These are phyloP conservation scores for Sussaba pulchella DNA, from an alignment of 2,888 invertebrate genomes.

Conservation along the genomic window DNA sequence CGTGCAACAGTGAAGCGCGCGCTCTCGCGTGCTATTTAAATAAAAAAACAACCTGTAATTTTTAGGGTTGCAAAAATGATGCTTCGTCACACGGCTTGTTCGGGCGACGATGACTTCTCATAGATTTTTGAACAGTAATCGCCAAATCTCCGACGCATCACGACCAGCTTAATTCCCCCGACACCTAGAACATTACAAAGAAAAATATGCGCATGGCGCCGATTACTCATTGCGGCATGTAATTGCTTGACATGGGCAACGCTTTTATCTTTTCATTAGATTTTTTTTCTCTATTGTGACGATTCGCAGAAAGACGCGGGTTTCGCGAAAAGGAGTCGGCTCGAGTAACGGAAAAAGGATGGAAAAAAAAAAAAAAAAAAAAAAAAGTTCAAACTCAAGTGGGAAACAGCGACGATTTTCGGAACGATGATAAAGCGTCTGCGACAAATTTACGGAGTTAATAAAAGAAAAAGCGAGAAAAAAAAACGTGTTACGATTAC, in stretches of 20 bases:
- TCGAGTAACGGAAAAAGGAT: slow-evolving; percentile 27
- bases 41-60: slow-evolving; percentile 46
- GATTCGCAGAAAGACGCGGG: slow-evolving; percentile 36
- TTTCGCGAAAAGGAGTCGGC: slow-evolving; percentile 35
- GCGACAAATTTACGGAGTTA: slow-evolving; percentile 18
- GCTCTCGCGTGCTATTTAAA: slow-evolving; percentile 50
- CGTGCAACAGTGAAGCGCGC: slow-evolving; percentile 13
- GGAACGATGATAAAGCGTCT: background rate
- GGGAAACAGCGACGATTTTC: background rate
- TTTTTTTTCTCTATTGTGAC: background rate
- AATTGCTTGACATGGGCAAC: background rate
- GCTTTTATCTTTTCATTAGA: background rate
- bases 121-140: slow-evolving; percentile 81
- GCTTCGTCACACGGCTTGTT: slow-evolving; percentile 82
- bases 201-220: slow-evolving; percentile 4
- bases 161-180: slow-evolving; percentile 77
- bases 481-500: slow-evolving; percentile 57
- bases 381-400: too few species aligned
- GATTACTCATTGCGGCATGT: background rate
- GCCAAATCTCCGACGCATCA: slow-evolving; percentile 83
- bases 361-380: background rate
- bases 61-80: slow-evolving; percentile 55
- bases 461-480: background rate
- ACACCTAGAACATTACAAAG: slow-evolving; percentile 76
- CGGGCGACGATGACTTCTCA: slow-evolving; percentile 78